phyloP scores from a whole-genome alignment of 1,140 invertebrate genomes.

The Apis florea region DNA sequence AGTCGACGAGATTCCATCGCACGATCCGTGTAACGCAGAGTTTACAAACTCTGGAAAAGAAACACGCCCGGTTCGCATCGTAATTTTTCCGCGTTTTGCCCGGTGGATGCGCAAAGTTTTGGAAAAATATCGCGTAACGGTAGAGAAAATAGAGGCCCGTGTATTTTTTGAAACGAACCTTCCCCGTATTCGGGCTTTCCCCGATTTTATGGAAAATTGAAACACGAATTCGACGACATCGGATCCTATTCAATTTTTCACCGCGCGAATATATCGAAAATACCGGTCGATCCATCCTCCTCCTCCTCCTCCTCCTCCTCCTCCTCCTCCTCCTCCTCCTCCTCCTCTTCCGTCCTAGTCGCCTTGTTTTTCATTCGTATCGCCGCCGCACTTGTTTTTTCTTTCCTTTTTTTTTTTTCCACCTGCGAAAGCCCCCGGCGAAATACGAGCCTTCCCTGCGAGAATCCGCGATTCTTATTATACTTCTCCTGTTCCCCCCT shows the following conservation, averaged over 20 bases:
- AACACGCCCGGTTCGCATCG: no score
- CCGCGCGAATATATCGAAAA: slow-evolving; percentile 8
- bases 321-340: no score
- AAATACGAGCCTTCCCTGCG: slow-evolving; percentile 21
- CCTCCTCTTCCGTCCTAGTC: not conserved
- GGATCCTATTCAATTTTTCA: slow-evolving; percentile 23
- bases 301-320: no score
- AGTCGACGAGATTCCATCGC: no score
- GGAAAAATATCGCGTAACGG: not conserved
- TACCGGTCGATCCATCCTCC: not conserved
- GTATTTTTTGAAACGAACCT: no score
- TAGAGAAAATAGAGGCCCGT: no score
- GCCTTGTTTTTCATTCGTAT: slow-evolving; percentile 20
- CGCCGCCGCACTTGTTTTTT: not conserved
- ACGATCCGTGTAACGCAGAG: no score
- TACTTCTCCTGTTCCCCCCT: slow-evolving; percentile 34
- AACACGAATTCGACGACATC: slow-evolving; percentile 21
- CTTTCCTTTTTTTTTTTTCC: rapidly evolving
- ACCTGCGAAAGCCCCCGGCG: slow-evolving; percentile 6
- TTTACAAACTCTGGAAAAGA: no score
- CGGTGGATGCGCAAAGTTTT: no score
- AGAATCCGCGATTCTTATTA: slow-evolving; percentile 27
- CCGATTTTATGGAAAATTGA: slow-evolving; percentile 25
- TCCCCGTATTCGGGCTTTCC: not conserved
- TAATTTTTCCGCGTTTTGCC: no score